Conservation (phyloP, 2,888 invertebrate genomes). For the Rhingia rostrata region DNA sequence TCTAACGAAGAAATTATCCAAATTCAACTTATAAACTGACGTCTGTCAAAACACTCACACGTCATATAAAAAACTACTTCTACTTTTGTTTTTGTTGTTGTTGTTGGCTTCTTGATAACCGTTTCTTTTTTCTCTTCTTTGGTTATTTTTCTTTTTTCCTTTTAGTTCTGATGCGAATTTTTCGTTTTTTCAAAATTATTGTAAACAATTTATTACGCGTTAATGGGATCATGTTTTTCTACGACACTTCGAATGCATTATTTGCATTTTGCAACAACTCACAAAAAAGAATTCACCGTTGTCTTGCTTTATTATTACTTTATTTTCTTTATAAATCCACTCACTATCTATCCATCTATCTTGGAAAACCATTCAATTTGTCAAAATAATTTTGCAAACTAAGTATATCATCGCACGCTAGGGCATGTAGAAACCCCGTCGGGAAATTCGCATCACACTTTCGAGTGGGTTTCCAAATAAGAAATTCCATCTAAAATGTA, state of each 20-base stretch:
- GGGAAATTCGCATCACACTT: conserved; percentile 57
- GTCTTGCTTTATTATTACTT: not conserved
- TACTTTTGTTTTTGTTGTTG: conserved; percentile 36
- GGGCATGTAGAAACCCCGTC: conserved; percentile 55
- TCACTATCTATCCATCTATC: too few relatives aligned
- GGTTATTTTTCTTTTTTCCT: conserved; percentile 82
- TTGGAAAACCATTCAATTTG: not conserved
- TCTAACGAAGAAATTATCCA: conserved; percentile 4
- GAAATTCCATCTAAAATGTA: conserved; percentile 34
- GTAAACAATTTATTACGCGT: conserved; percentile 79
- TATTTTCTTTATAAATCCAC: not conserved
- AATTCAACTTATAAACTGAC: conserved; percentile 6
- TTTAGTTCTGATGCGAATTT: conserved; percentile 81
- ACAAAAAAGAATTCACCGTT: conserved; percentile 33
- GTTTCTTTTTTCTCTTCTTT: conserved; percentile 68
- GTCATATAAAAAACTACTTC: conserved; percentile 47
- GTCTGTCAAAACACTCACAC: conserved; percentile 21
- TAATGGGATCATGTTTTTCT: conserved; percentile 82
- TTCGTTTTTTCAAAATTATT: conserved; percentile 81
- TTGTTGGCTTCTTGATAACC: conserved; percentile 2
- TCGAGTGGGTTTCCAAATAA: conserved; percentile 29
- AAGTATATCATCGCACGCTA: conserved; percentile 1
- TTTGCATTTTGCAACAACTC: conserved; percentile 78
- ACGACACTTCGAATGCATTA: conserved; percentile 77
- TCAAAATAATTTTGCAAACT: conserved; percentile 1